These are phyloP conservation scores for Noturus placidus DNA, from an alignment of 2,113 vertebrate species.

Conservation along the genomic window DNA sequence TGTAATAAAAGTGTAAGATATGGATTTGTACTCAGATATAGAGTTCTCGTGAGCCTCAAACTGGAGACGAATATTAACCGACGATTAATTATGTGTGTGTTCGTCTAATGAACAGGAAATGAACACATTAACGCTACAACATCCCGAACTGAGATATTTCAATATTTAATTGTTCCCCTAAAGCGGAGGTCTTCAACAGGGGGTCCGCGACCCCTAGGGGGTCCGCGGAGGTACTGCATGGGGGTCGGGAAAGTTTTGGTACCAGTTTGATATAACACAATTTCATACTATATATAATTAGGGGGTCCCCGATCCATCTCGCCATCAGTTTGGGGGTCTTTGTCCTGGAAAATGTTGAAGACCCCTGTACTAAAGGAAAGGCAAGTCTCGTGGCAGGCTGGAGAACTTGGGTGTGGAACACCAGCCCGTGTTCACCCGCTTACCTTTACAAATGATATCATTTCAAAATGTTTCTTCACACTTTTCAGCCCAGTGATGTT, in stretches of 20 bases:
- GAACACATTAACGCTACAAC: conserved; percentile 62
- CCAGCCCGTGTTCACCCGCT: conserved; percentile 47
- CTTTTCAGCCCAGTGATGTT: conserved; percentile 80
- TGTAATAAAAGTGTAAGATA: not conserved
- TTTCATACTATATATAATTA: too few relatives aligned
- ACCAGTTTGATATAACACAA: too few relatives aligned
- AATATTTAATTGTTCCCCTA: not conserved
- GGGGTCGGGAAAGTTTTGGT: too few relatives aligned
- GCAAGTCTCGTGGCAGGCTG: not conserved
- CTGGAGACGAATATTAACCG: not conserved
- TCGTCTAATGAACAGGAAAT: not conserved
- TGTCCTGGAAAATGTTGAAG: too few relatives aligned
- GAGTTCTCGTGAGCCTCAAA: not conserved
- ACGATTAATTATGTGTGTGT: not conserved
- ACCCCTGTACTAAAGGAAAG: too few relatives aligned
- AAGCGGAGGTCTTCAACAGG: too few relatives aligned
- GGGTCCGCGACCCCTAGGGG: too few relatives aligned
- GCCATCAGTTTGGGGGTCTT: too few relatives aligned
- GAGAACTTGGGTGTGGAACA: conserved; percentile 2
- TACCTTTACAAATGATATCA: conserved; percentile 80
- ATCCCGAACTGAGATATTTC: not conserved
- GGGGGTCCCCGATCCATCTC: too few relatives aligned
- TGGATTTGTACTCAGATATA: not conserved
- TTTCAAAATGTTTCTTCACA: conserved; percentile 71
- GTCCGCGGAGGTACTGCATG: too few relatives aligned